A percentile compares a stretch with the other conserved stretches of the same genome.
Evolutionary conservation across 2,797 vertebrate species (phyloP).

Genomic region (Alectoris magna): DNA sequence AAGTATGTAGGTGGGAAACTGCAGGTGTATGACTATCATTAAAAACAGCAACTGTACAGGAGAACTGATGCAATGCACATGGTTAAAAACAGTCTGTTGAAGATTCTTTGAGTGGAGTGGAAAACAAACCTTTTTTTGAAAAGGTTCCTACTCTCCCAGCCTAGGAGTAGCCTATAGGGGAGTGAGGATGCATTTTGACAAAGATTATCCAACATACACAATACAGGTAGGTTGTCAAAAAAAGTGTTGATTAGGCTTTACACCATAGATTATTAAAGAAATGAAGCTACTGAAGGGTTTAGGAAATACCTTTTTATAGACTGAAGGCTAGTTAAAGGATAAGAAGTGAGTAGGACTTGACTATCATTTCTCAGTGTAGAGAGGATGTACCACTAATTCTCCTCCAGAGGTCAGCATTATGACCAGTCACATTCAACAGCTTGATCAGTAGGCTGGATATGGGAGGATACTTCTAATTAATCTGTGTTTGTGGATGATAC

Average conservation of each 20-base stretch:
- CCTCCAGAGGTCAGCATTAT: not conserved
- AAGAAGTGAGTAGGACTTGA: not conserved
- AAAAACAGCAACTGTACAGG: not conserved
- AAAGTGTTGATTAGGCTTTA: not conserved
- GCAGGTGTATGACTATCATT: not conserved
- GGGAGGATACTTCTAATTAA: not conserved
- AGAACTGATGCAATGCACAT: not conserved
- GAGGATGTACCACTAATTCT: not conserved
- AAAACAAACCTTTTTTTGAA: not conserved
- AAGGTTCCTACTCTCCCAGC: not conserved
- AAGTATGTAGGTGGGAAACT: not conserved
- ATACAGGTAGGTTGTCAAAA: not conserved
- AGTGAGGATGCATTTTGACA: not conserved
- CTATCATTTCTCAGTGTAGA: not conserved
- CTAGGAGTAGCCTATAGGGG: not conserved
- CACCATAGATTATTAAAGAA: not conserved
- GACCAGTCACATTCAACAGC: not conserved
- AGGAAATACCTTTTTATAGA: not conserved
- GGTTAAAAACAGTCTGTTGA: not conserved
- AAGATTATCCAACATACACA: not conserved
- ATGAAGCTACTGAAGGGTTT: not conserved
- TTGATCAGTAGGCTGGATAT: accelerated
- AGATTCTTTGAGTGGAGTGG: not conserved
- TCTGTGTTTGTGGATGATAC: not conserved
- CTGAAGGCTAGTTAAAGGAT: not conserved